A percentile compares a stretch with the other conserved stretches of the same genome.
Conservation (phyloP, 2,113 vertebrate genomes). For the Charadrius vociferus region DNA sequence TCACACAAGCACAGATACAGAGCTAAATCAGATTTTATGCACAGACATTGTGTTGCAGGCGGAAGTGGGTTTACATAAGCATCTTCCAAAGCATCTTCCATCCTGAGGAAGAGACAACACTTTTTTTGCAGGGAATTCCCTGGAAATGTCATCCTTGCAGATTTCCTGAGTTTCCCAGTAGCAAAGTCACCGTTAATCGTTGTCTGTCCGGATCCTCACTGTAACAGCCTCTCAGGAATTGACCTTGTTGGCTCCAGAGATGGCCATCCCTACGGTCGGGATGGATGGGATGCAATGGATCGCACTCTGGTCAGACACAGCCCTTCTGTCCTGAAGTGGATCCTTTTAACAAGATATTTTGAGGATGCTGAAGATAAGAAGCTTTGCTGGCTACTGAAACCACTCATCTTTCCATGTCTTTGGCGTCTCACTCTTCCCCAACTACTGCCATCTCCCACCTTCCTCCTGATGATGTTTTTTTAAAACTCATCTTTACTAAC, state of each 20-base stretch:
- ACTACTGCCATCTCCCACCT: background rate
- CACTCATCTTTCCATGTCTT: background rate
- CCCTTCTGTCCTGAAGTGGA: background rate
- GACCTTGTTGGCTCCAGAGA: background rate
- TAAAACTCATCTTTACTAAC: background rate
- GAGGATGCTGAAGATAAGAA: background rate
- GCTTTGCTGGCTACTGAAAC: background rate
- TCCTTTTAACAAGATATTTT: background rate
- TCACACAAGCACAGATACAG: background rate
- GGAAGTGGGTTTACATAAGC: background rate
- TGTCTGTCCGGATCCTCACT: background rate
- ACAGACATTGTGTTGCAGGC: background rate
- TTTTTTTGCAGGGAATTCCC: background rate
- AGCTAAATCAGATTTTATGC: background rate
- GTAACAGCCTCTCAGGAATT: background rate
- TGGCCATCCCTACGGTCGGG: background rate
- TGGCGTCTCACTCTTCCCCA: background rate
- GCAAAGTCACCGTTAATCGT: rapidly evolving
- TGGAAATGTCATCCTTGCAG: background rate
- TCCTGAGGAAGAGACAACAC: background rate
- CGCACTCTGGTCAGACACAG: background rate
- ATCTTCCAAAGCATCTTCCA: background rate
- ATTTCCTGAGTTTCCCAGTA: background rate
- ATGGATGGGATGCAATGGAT: background rate
- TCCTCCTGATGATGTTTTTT: background rate